Evolutionary conservation across 2,888 invertebrate genomes (phyloP).

Genomic region (Leptura quadrifasciata): DNA sequence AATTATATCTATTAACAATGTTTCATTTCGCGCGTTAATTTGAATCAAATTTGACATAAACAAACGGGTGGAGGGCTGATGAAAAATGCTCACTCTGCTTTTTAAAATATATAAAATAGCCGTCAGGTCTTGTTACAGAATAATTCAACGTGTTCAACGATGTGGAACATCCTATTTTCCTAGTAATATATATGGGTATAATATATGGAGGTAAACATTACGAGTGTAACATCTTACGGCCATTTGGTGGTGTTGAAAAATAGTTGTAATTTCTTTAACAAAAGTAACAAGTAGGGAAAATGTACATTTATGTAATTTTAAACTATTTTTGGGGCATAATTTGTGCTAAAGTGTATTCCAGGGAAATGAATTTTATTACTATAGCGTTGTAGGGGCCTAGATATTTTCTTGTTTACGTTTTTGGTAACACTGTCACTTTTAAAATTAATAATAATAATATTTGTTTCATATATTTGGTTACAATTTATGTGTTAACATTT

Average conservation of each 20-base stretch:
- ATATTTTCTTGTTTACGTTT: no score
- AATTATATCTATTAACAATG: conserved; percentile 20
- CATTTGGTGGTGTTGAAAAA: neutral
- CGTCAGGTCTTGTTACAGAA: conserved; percentile 13
- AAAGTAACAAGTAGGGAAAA: neutral
- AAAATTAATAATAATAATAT: no score
- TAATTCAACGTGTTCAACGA: neutral
- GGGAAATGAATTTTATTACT: no score
- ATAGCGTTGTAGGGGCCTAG: no score
- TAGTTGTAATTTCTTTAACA: neutral
- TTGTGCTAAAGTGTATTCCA: no score
- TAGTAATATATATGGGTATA: neutral
- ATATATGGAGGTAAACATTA: neutral
- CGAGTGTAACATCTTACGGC: neutral
- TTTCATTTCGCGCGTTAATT: conserved; percentile 12
- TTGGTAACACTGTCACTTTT: no score
- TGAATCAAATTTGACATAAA: conserved; percentile 22
- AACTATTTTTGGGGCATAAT: no score
- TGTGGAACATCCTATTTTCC: neutral
- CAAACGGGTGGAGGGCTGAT: conserved; percentile 18
- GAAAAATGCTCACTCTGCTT: conserved; percentile 30
- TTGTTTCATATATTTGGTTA: no score
- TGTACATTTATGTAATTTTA: neutral
- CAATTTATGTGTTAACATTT: no score
- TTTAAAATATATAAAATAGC: conserved; percentile 27